Evolutionary conservation across 2,113 vertebrate species (phyloP).

Genomic region (Plectropomus leopardus): DNA sequence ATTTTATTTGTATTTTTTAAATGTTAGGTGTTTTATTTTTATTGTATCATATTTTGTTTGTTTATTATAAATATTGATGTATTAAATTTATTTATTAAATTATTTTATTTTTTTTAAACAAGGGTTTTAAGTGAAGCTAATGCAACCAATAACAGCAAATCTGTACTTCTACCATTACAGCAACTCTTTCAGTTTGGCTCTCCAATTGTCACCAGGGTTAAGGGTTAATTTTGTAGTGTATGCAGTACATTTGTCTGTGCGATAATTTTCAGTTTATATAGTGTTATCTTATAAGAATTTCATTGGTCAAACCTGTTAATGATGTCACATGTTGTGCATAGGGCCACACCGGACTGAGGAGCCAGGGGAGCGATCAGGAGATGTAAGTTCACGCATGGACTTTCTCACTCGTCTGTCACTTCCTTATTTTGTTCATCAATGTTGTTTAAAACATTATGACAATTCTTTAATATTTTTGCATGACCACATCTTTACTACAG

Average conservation of each 20-base stretch:
- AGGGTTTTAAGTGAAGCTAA: background rate
- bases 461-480: background rate
- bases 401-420: background rate
- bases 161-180: too few species aligned
- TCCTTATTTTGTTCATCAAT: background rate
- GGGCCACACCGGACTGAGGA: constrained; percentile 65
- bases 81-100: too few species aligned
- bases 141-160: background rate
- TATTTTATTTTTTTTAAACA: too few species aligned
- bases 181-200: background rate
- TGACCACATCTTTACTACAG: too few species aligned
- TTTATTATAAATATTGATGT: too few species aligned
- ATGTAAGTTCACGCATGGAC: constrained; percentile 53
- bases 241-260: background rate
- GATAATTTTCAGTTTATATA: background rate
- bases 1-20: too few species aligned
- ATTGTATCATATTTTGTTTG: too few species aligned
- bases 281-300: background rate
- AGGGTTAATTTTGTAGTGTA: too few species aligned
- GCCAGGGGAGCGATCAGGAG: constrained; percentile 58
- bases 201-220: background rate
- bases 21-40: too few species aligned
- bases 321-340: constrained; percentile 39
- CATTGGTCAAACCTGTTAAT: constrained; percentile 5
- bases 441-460: background rate